Evolutionary conservation across 2,113 vertebrate species (phyloP).

Genomic region (Mesitornis unicolor): DNA sequence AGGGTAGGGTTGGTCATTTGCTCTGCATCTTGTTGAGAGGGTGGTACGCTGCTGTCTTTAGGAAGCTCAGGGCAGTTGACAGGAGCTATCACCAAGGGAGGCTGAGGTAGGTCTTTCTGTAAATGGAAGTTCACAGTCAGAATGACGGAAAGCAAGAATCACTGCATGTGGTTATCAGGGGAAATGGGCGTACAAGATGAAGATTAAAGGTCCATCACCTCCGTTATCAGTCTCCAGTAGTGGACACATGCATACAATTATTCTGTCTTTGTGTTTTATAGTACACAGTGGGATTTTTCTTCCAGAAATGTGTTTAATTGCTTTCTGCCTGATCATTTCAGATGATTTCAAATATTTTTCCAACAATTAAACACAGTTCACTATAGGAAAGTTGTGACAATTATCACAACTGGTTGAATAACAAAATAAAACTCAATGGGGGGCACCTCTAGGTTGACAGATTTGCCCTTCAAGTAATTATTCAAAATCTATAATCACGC

Average conservation of each 20-base stretch:
- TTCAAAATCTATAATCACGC: neutral
- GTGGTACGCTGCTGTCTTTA: neutral
- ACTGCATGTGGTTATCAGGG: neutral
- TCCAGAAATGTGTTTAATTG: neutral
- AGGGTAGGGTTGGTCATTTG: slow-evolving; percentile 46
- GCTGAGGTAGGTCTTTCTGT: slow-evolving; percentile 82
- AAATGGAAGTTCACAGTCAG: neutral
- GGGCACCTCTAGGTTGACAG: neutral
- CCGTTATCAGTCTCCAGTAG: neutral
- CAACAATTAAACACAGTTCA: neutral
- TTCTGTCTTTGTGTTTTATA: neutral
- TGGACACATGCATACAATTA: neutral
- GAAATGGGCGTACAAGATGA: neutral
- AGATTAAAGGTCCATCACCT: neutral
- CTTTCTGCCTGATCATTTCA: neutral
- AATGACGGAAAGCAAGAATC: neutral
- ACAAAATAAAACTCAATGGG: neutral
- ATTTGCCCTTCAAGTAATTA: neutral
- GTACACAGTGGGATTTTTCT: neutral
- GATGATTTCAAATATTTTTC: neutral
- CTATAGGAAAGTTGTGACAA: neutral
- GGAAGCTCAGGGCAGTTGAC: neutral
- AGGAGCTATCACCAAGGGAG: slow-evolving; percentile 80
- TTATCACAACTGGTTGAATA: neutral
- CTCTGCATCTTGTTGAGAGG: neutral